Evolutionary conservation across 2,113 vertebrate genomes (phyloP).

Genomic region (Poeciliopsis retropinna): DNA sequence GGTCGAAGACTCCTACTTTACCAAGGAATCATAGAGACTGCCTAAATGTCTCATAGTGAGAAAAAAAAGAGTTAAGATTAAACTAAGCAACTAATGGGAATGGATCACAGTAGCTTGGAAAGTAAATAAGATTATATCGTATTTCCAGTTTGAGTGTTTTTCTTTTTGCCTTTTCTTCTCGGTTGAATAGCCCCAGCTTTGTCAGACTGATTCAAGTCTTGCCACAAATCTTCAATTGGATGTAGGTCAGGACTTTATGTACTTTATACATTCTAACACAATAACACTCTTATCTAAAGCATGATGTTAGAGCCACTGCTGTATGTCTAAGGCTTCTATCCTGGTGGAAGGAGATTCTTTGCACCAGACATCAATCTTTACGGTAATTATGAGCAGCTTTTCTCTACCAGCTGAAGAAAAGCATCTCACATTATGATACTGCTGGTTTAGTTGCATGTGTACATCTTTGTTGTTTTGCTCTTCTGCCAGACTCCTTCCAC

Average conservation of each 20-base stretch:
- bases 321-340: not conserved
- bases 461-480: too few relatives aligned
- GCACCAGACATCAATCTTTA: not conserved
- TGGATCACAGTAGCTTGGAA: too few relatives aligned
- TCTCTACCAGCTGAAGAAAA: not conserved
- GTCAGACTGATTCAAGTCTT: too few relatives aligned
- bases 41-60: not conserved
- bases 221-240: not conserved
- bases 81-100: not conserved
- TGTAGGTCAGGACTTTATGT: not conserved
- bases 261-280: not conserved
- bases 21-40: constrained; percentile 70
- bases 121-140: not conserved
- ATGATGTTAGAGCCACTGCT: not conserved
- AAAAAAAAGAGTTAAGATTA: not conserved
- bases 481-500: too few relatives aligned
- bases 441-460: too few relatives aligned
- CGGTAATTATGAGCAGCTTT: not conserved
- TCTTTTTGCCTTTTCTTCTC: too few relatives aligned
- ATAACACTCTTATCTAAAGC: not conserved
- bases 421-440: not conserved
- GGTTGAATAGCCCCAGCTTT: too few relatives aligned
- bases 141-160: not conserved
- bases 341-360: not conserved
- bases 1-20: constrained; percentile 57